Conservation (phyloP, 2,797 vertebrate species). For the Dendrocincla fuliginosa region DNA sequence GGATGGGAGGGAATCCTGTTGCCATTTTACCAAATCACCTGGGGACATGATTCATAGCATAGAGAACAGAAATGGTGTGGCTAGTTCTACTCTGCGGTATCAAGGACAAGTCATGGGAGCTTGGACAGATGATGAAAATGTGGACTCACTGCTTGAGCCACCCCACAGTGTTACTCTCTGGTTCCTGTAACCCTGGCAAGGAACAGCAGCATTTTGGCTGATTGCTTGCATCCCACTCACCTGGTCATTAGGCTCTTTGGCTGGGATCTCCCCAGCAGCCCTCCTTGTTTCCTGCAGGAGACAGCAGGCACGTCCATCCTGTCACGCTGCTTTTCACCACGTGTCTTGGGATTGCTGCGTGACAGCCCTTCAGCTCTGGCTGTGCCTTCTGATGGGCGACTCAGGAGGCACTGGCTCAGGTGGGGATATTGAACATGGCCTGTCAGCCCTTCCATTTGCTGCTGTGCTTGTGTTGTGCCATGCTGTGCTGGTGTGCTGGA, state of each 20-base stretch:
- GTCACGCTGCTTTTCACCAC: background rate
- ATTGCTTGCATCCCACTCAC: background rate
- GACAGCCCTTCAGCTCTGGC: background rate
- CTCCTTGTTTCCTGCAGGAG: background rate
- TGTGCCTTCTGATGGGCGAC: rapidly evolving
- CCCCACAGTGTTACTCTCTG: background rate
- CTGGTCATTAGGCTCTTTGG: background rate
- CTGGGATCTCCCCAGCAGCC: background rate
- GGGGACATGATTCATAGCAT: background rate
- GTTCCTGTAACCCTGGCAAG: background rate
- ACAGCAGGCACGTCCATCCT: background rate
- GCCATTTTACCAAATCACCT: background rate
- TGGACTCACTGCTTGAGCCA: rapidly evolving
- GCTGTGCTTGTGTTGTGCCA: rapidly evolving
- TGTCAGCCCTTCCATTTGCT: background rate
- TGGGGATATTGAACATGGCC: rapidly evolving
- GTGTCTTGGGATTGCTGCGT: background rate
- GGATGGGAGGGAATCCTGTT: background rate
- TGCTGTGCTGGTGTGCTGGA: rapidly evolving
- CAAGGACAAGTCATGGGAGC: background rate
- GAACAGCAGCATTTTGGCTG: background rate
- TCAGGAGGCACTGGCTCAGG: background rate
- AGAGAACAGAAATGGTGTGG: background rate
- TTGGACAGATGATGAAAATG: background rate
- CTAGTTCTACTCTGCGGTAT: rapidly evolving